phyloP scores from a whole-genome alignment of 2,888 invertebrate genomes.

The Phlogophora meticulosa region DNA sequence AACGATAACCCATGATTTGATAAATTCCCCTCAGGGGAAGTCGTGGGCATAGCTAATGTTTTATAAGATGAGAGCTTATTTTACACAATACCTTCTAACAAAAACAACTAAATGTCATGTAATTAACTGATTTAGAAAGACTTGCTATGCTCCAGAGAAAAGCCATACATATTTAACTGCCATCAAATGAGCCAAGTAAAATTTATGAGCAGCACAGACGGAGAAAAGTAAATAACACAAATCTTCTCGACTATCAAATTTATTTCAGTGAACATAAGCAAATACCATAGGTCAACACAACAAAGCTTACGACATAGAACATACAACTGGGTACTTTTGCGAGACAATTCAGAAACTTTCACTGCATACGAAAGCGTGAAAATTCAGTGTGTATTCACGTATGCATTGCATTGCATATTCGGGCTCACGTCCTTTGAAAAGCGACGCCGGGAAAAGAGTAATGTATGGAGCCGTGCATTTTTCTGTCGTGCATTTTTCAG shows the following conservation, averaged over 20 bases:
- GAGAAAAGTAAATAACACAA: slow-evolving; percentile 43
- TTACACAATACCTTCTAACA: too few relatives aligned
- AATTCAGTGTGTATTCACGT: slow-evolving; percentile 55
- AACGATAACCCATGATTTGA: too few relatives aligned
- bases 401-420: slow-evolving; percentile 70
- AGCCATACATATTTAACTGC: slow-evolving; percentile 20
- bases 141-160: neutral
- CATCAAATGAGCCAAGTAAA: slow-evolving; percentile 36
- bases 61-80: too few relatives aligned
- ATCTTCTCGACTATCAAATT: slow-evolving; percentile 44
- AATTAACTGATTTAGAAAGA: slow-evolving; percentile 10
- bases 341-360: slow-evolving; percentile 61
- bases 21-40: too few relatives aligned
- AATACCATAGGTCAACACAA: slow-evolving; percentile 47
- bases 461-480: slow-evolving; percentile 74
- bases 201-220: slow-evolving; percentile 36
- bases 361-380: slow-evolving; percentile 56
- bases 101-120: neutral
- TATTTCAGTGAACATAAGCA: slow-evolving; percentile 50
- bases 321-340: slow-evolving; percentile 34
- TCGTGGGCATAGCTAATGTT: too few relatives aligned
- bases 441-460: slow-evolving; percentile 71
- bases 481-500: slow-evolving; percentile 77
- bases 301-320: slow-evolving; percentile 27
- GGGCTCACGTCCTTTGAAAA: slow-evolving; percentile 67